Base-by-base conservation (phyloP, 2,797 vertebrate species). In the Benthosema pterotum region DNA sequence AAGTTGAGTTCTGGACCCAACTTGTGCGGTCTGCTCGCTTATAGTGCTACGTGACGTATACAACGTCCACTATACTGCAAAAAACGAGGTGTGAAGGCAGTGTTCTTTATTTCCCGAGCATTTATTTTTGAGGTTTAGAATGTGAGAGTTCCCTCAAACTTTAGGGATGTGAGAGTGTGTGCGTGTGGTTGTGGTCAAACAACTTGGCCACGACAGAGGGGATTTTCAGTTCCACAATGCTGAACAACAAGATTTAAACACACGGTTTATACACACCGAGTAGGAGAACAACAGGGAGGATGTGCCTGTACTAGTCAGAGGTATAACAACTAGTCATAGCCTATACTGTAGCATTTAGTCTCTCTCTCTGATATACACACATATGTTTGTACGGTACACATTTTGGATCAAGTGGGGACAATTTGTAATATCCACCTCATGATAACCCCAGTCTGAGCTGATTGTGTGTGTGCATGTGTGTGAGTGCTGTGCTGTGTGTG, bases 111-210 rank as follows among this genome's bases (percentile, higher is more conserved):
- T 83, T 80, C 11, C 32, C 32, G 32, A 38, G 32, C 32, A 38
- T 38, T 13, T 22, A n/a, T 45, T 57, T n/a, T 71, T 65, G 18
- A 51, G 57, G 28, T 61, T 76, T 69, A 73, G 78, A 81, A 76
- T 73, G 63, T 80, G 64, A 85, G 61, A 85, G 82, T 85, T 84
- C 82, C 78, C 64, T 71, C 61, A 74, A 72, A 65, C 56, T 83
- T 88, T 85, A 62, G 72, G 84, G 87, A 87, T 88, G 86, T 88
- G 86, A 87, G 79, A 87, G 84, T 82, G 78, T 71, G 66, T 78
- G 68, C 9, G 67, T 80, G 80, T 71, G 72, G 71, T 82, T 67
- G 46, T 1, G 65, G 51, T 60, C 56, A 3, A 78, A 77, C 50
- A 58, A 71, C 61, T 53, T 50, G 78, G 75, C 68, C 72, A 66